phyloP scores from a whole-genome alignment of 2,797 vertebrate genomes.

The Tachyglossus aculeatus region DNA sequence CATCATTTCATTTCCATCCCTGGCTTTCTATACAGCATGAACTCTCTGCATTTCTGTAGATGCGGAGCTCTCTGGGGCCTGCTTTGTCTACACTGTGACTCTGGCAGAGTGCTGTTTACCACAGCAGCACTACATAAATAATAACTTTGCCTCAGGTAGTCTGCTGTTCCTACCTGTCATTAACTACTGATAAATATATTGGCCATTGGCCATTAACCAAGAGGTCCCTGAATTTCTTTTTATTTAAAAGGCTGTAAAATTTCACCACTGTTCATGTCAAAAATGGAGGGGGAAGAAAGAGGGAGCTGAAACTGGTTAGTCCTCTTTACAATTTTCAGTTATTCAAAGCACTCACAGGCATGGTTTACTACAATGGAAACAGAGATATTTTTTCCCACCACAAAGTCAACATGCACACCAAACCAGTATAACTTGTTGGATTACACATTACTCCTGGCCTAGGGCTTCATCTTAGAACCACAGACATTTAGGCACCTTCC shows the following conservation, averaged over 20 bases:
- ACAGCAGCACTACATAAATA: neutral
- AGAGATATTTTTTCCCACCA: constrained; percentile 31
- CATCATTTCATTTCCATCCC: neutral
- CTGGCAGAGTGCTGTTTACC: neutral
- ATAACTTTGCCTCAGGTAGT: neutral
- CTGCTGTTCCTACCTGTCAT: neutral
- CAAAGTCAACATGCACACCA: constrained; percentile 17
- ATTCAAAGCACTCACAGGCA: constrained; percentile 46
- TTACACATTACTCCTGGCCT: constrained; percentile 10
- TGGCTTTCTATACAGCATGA: neutral
- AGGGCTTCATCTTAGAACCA: constrained; percentile 20
- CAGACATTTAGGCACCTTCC: constrained; percentile 35
- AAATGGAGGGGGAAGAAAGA: neutral
- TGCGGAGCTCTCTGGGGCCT: no score
- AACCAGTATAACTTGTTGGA: constrained; percentile 43
- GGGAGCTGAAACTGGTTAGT: neutral
- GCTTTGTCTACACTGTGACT: no score
- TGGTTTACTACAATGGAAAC: constrained; percentile 13
- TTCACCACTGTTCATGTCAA: neutral
- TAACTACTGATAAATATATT: neutral
- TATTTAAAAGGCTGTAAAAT: constrained; percentile 17
- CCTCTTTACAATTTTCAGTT: constrained; percentile 11
- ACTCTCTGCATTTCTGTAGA: no score
- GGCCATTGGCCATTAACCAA: neutral
- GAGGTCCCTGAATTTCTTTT: neutral